Evolutionary conservation across 2,113 vertebrate species (phyloP), one percentile per base, ranked within the genome.

Genomic region (Apus apus): DNA sequence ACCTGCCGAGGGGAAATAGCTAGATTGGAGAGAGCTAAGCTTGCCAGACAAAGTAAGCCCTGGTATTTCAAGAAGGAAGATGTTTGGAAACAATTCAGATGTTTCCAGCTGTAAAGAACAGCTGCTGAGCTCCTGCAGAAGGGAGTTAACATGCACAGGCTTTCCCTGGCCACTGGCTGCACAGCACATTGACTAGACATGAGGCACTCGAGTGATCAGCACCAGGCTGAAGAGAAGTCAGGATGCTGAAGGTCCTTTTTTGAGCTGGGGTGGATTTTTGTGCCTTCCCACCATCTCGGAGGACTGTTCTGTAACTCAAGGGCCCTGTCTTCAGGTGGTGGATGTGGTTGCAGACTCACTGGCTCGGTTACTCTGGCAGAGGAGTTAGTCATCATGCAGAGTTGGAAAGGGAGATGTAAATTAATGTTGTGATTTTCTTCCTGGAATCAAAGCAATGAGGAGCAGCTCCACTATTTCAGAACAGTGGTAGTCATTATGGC

Each of bases 91-190:
- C 16, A 43, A 29, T 46, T 77, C 64, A 36, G 17, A n/a, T 60
- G 88, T 83, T 94, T 85, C 84, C 78, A 89, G 62, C 81, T 96
- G 87, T 45, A 79, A 89, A 40, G 18, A 78, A 68, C 54, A 78
- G 27, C 29, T 85, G 46, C 57, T 23, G 70, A 85, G 32, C 23
- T 91, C 20, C 32, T 68, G 66, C 32, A 61, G 45, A 46, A 82
- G 11, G 11, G 45, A 75, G 26, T 12, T 38, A 30, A 60, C 54
- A 54, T 62, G 19, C 8, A 54, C 21, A 62, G 40, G 19, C 11
- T 96, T 86, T 46, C 64, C 76, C 30, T 16, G 0, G 23, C 83
- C 72, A 22, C 46, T 64, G 72, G 53, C 66, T 71, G 11, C 51
- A 36, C 10, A 9, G 19, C 15, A 21, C 11, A 6, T 26, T 61